These are phyloP conservation scores for Hozukius guyotensis DNA, from an alignment of 2,797 vertebrate species.

Conservation along the genomic window DNA sequence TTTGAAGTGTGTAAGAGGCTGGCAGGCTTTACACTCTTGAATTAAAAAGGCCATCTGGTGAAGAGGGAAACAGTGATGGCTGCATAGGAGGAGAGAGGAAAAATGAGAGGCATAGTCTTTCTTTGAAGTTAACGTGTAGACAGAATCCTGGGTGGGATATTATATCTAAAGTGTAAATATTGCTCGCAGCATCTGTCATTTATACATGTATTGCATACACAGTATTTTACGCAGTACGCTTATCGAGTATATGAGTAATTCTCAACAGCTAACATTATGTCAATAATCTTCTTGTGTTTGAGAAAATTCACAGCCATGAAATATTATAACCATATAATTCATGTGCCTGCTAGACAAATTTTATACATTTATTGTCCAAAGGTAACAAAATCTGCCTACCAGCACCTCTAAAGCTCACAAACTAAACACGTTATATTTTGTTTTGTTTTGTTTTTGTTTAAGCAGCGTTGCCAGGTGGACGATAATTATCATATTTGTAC, in stretches of 20 bases:
- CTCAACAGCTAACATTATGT: background rate
- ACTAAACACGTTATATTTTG: background rate
- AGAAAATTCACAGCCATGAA: background rate
- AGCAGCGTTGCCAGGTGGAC: too few species aligned
- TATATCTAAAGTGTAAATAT: slow-evolving; percentile 53
- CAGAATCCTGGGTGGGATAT: slow-evolving; percentile 55
- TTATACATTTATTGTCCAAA: background rate
- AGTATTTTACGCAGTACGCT: background rate
- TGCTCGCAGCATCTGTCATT: slow-evolving; percentile 38
- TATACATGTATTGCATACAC: background rate
- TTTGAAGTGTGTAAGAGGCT: slow-evolving; percentile 77
- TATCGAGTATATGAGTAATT: background rate
- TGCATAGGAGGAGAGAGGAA: slow-evolving; percentile 58
- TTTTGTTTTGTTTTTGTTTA: too few species aligned
- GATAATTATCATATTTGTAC: too few species aligned
- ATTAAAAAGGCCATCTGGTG: slow-evolving; percentile 84
- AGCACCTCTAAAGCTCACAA: background rate
- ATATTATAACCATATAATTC: background rate
- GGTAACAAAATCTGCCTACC: too few species aligned
- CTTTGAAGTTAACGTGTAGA: slow-evolving; percentile 65
- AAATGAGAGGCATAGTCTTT: slow-evolving; percentile 43
- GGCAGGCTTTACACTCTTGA: slow-evolving; percentile 76
- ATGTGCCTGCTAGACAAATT: background rate
- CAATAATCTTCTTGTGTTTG: background rate
- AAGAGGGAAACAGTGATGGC: slow-evolving; percentile 65